These are phyloP conservation scores for Xiphorhynchus elegans DNA, from an alignment of 2,113 vertebrate genomes.

Conservation along the genomic window DNA sequence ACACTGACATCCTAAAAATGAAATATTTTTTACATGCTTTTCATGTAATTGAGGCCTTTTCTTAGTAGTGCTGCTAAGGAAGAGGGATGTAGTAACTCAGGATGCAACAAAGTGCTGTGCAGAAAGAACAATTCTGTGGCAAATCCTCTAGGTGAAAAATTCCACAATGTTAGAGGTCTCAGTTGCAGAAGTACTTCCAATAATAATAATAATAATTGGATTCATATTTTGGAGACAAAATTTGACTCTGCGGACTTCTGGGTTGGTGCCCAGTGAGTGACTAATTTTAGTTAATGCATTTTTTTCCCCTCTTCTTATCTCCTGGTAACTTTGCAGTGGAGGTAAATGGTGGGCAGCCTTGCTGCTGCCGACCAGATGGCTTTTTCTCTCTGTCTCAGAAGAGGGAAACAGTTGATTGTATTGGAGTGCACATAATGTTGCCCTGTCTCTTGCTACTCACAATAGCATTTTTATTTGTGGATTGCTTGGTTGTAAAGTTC, in stretches of 20 bases:
- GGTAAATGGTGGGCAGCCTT: neutral
- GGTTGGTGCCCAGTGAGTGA: neutral
- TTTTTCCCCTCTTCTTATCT: neutral
- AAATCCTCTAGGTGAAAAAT: neutral
- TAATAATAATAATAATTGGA: neutral
- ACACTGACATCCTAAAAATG: neutral
- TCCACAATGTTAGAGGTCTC: neutral
- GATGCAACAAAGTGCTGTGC: neutral
- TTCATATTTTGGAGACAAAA: neutral
- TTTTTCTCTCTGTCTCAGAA: neutral
- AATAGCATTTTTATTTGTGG: neutral
- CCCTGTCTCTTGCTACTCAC: neutral
- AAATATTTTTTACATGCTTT: neutral
- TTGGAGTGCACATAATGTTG: neutral
- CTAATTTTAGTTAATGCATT: neutral
- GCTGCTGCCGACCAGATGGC: neutral
- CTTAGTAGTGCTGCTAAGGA: neutral
- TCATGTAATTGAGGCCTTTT: neutral
- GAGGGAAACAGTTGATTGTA: neutral
- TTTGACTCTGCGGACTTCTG: neutral
- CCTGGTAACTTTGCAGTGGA: conserved; percentile 23
- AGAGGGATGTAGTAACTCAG: neutral
- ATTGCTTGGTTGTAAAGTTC: neutral
- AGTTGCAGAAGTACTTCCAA: neutral
- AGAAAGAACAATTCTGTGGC: neutral